Evolutionary conservation across 2,113 vertebrate species (phyloP).

Genomic region (Thalassoma bifasciatum): DNA sequence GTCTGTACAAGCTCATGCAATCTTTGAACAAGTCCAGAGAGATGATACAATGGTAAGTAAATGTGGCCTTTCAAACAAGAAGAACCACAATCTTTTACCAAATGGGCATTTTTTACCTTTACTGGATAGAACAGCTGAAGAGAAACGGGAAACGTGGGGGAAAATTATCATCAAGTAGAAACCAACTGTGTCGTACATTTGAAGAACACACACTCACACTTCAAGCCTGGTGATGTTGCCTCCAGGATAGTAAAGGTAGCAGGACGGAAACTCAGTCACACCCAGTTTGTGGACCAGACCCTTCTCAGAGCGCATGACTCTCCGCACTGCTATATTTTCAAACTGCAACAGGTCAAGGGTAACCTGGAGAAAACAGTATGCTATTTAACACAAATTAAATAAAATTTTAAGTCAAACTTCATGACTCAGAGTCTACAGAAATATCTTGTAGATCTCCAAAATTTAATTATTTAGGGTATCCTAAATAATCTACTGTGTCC

Average conservation of each 20-base stretch:
- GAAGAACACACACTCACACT: conserved; percentile 84
- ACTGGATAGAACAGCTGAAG: no score
- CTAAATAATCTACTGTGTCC: not conserved
- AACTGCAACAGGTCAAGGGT: conserved; percentile 91
- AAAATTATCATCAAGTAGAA: no score
- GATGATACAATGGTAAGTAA: no score
- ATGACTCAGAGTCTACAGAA: not conserved
- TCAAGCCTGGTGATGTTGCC: conserved; percentile 83
- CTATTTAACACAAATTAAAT: not conserved
- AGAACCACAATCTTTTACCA: no score
- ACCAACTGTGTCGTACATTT: no score
- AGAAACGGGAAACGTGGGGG: no score
- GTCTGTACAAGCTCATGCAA: no score
- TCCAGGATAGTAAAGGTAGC: conserved; percentile 84
- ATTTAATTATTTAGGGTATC: not conserved
- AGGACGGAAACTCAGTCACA: conserved; percentile 89
- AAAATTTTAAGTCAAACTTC: not conserved
- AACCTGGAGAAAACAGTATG: conserved; percentile 80
- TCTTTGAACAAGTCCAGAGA: no score
- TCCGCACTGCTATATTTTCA: conserved; percentile 86
- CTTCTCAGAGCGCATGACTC: conserved; percentile 84
- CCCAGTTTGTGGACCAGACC: conserved; percentile 82
- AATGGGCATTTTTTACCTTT: no score
- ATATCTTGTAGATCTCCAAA: not conserved
- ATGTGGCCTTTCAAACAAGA: no score